These are phyloP conservation scores for Sphaerodactylus townsendi DNA, from an alignment of 2,113 vertebrate genomes.

Conservation along the genomic window DNA sequence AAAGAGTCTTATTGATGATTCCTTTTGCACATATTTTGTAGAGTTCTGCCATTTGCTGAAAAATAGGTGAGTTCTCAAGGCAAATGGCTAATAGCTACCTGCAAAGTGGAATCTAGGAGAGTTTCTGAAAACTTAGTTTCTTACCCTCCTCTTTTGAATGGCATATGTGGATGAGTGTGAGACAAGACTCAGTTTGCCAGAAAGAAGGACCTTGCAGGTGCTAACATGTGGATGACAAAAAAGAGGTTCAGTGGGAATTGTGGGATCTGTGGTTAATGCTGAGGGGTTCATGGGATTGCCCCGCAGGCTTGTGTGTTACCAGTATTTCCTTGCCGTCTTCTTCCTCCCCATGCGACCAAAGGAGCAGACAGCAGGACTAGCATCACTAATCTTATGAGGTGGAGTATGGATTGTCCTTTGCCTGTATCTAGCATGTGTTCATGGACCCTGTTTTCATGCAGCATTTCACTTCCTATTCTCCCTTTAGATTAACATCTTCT, in stretches of 20 bases:
- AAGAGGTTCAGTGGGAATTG: background rate
- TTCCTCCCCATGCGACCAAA: background rate
- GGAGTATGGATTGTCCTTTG: background rate
- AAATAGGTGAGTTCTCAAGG: no score
- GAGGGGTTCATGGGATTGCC: background rate
- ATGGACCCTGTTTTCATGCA: background rate
- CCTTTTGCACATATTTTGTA: background rate
- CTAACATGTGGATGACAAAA: background rate
- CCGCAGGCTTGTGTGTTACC: background rate
- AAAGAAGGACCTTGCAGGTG: background rate
- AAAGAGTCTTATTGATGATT: background rate
- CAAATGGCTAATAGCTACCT: background rate
- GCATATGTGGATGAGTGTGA: background rate
- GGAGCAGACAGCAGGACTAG: background rate
- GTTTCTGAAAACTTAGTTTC: background rate
- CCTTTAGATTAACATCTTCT: background rate
- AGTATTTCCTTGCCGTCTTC: constrained; percentile 11
- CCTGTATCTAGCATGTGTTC: background rate
- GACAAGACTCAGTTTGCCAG: background rate
- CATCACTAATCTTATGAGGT: background rate
- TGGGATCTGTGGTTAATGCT: background rate
- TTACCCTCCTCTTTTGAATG: background rate
- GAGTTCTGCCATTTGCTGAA: no score
- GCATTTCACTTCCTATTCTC: background rate
- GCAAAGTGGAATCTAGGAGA: background rate